A percentile compares a stretch with the other conserved stretches of the same genome.
phyloP scores from a whole-genome alignment of 2,797 vertebrate genomes.

The Valencia hispanica region DNA sequence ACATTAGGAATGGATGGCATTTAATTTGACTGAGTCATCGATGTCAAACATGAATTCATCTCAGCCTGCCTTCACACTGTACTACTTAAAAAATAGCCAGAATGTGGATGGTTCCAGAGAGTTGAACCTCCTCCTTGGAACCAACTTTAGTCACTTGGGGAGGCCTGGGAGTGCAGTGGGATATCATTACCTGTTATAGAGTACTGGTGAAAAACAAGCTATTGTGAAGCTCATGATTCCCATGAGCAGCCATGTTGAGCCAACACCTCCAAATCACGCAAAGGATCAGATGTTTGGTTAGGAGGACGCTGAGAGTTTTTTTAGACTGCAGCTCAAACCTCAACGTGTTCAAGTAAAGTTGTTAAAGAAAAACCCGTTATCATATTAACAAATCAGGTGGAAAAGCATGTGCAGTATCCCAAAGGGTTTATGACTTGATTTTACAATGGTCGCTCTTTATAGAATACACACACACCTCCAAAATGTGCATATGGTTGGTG shows the following conservation, averaged over 20 bases:
- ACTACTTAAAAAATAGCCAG: neutral
- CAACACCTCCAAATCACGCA: neutral
- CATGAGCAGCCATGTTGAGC: neutral
- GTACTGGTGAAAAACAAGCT: too few relatives aligned
- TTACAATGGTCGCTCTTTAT: neutral
- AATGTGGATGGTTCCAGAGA: neutral
- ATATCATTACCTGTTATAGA: too few relatives aligned
- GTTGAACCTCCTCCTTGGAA: too few relatives aligned
- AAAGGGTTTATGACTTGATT: neutral
- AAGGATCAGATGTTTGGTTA: neutral
- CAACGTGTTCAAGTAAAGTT: neutral
- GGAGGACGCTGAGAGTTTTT: neutral
- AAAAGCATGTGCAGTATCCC: neutral
- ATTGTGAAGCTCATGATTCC: neutral
- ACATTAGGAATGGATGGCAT: slow-evolving; percentile 62
- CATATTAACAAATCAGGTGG: neutral
- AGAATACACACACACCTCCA: neutral
- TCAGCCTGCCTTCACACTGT: neutral
- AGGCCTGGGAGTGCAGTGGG: too few relatives aligned
- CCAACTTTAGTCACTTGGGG: too few relatives aligned
- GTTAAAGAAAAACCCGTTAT: neutral
- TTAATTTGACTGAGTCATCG: slow-evolving; percentile 49
- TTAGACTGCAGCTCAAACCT: neutral
- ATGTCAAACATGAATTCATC: slow-evolving; percentile 30
- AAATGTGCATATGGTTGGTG: neutral